Evolutionary conservation across 2,113 vertebrate species (phyloP), one percentile per base, ranked within the genome.

Genomic region (Urocitellus parryii): DNA sequence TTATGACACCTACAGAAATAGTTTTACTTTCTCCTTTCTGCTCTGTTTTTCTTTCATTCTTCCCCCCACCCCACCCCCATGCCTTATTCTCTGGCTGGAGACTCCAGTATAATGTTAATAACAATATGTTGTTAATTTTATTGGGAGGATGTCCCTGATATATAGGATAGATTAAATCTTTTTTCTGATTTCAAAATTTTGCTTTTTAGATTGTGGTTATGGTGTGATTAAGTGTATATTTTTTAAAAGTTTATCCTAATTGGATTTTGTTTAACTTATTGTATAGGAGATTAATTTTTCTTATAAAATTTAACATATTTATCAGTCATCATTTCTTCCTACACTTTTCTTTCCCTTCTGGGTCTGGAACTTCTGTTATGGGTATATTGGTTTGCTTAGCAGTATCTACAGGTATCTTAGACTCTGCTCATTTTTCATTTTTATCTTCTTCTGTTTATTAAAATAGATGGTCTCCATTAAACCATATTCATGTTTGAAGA

Each of bases 151-250:
- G 48, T 13, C 48, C 18, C 56, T 58, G 56, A 58, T 13, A 20
- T 25, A 24, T 24, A 45, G 5, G n/a, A 65, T 80, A 0, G n/a
- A 1, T 81, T 27, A 12, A 11, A 91, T 51, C 37, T 48, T 63
- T 81, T 51, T 81, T 67, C n/a, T 68, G 12, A 63, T 58, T 96
- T 87, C 27, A n/a, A 82, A 94, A 76, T 86, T 42, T 34, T 42
- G 8, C 73, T 51, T 53, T 74, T 87, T 68, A 67, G 22, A 86
- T 16, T 90, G 81, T 80, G 45, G 45, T 85, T 86, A 34, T 70
- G 2, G 81, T 74, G 34, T 70, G 17, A 73, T 6, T 79, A 56
- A 18, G 2, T 45, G 8, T 90, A 24, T 34, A 72, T 70, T 51
- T 18, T 58, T 85, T 78, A 72, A 72, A 25, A 82, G 9, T 85